Percentiles rank a stretch among this genome's conserved stretches.
Evolutionary conservation across 2,797 vertebrate species (phyloP).

Genomic region (Oophaga sylvatica): DNA sequence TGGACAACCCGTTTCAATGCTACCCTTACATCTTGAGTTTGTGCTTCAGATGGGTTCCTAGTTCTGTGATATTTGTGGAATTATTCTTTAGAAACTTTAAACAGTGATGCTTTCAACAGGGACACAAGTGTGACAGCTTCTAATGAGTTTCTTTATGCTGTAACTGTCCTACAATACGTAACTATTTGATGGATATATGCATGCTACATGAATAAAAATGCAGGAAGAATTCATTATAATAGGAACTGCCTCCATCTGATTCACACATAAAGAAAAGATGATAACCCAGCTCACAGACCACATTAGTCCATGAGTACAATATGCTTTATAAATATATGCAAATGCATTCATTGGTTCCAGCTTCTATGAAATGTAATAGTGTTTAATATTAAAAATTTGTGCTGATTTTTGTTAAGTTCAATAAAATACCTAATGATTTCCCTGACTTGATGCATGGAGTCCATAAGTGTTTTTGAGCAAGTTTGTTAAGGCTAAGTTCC

Average conservation of each 20-base stretch:
- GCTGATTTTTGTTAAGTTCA: not conserved
- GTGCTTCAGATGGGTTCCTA: not conserved
- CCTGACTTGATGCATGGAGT: not conserved
- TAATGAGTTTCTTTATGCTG: too few species aligned
- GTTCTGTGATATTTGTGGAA: not conserved
- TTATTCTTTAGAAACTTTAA: not conserved
- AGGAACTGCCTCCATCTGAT: not conserved
- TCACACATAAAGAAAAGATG: not conserved
- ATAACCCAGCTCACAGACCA: too few species aligned
- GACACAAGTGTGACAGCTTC: too few species aligned
- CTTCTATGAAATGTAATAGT: not conserved
- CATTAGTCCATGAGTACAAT: too few species aligned
- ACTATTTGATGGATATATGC: too few species aligned
- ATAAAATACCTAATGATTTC: not conserved
- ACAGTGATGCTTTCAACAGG: too few species aligned
- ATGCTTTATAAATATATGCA: too few species aligned
- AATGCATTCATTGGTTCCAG: too few species aligned
- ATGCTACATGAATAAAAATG: not conserved
- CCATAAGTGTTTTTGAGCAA: too few species aligned
- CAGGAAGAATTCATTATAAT: not conserved
- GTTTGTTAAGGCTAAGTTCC: too few species aligned
- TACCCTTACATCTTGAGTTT: not conserved
- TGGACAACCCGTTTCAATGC: not conserved
- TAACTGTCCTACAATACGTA: too few species aligned
- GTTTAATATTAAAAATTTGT: not conserved